Conservation (phyloP, 2,888 invertebrate genomes). For the Antitype chi region DNA sequence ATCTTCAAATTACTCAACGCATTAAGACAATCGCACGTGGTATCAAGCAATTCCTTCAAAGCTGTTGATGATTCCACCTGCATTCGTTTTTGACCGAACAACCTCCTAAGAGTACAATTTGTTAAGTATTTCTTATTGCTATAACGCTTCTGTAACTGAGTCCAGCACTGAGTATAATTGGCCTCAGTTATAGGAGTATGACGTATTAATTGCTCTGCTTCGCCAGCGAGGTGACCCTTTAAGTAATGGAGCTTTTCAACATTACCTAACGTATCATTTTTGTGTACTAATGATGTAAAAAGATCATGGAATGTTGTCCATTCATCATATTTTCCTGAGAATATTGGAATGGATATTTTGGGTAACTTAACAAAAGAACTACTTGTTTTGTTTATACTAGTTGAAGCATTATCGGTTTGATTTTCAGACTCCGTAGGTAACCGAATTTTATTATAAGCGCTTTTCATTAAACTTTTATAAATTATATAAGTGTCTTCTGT, state of each 20-base stretch:
- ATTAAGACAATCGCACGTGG: background rate
- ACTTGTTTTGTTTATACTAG: background rate
- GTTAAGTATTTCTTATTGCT: background rate
- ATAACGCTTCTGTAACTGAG: no score
- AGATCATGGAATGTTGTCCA: background rate
- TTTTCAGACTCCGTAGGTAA: no score
- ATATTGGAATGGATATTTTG: background rate
- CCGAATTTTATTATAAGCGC: background rate
- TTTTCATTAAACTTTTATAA: no score
- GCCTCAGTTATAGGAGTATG: background rate
- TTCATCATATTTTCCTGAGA: slow-evolving; percentile 3
- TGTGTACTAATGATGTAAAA: background rate
- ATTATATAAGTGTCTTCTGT: no score
- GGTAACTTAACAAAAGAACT: no score
- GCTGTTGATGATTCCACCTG: no score
- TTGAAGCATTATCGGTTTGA: background rate
- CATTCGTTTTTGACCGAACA: no score
- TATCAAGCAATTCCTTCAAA: background rate
- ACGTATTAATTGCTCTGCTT: background rate
- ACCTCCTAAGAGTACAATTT: background rate
- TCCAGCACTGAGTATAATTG: no score
- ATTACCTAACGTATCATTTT: no score
- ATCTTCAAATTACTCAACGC: no score
- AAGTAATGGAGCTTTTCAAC: no score
- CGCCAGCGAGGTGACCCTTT: background rate